These are phyloP conservation scores for Plutella xylostella DNA, from an alignment of 2,888 invertebrate genomes.

Conservation along the genomic window DNA sequence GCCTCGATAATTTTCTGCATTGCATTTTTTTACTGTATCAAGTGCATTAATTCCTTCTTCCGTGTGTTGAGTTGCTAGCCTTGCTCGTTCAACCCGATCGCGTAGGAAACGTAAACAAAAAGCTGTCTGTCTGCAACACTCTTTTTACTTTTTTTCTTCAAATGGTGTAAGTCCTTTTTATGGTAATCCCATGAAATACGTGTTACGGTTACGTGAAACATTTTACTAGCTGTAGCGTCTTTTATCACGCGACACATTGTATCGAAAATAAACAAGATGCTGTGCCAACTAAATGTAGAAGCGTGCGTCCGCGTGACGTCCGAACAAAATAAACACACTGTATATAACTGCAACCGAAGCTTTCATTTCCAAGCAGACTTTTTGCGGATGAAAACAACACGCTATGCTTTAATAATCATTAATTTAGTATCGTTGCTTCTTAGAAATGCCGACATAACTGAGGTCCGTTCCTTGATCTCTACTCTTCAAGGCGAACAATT, in stretches of 20 bases:
- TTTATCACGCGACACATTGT: constrained; percentile 31
- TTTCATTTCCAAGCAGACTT: too few species aligned
- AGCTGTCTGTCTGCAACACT: neutral
- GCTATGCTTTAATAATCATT: too few species aligned
- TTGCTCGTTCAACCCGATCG: neutral
- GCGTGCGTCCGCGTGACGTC: constrained; percentile 33
- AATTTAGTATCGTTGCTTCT: too few species aligned
- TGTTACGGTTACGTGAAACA: neutral
- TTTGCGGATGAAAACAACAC: too few species aligned
- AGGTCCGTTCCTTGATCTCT: too few species aligned
- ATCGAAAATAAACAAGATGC: constrained; percentile 47
- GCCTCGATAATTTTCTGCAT: too few species aligned
- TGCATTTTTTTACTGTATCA: too few species aligned
- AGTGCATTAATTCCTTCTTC: neutral
- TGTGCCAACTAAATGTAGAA: constrained; percentile 42
- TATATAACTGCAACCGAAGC: too few species aligned
- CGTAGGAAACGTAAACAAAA: neutral
- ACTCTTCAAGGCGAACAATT: too few species aligned
- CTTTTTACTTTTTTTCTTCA: neutral
- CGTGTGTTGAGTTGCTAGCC: neutral
- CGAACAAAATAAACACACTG: constrained; percentile 20
- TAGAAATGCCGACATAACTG: too few species aligned
- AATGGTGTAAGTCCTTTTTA: neutral
- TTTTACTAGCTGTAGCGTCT: neutral
- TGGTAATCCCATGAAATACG: neutral